Conservation (phyloP, 2,113 vertebrate species). For the Ophthalmolycus amberensis region DNA sequence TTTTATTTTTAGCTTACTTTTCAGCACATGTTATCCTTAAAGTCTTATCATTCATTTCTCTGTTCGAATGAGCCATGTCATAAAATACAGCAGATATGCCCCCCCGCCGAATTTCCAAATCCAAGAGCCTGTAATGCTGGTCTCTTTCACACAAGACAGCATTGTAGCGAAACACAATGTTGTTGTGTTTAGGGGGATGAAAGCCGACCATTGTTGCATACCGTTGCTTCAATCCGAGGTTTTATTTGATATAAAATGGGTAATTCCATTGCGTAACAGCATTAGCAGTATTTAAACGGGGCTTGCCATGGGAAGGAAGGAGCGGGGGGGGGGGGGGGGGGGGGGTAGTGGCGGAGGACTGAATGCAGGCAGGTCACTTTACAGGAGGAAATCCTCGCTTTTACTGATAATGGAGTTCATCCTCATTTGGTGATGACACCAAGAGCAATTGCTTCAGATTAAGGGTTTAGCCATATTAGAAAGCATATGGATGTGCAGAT, state of each 20-base stretch:
- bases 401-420: slow-evolving; percentile 66
- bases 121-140: slow-evolving; percentile 37
- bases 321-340: neutral
- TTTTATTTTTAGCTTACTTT: slow-evolving; percentile 76
- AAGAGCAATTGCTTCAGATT: slow-evolving; percentile 59
- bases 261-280: slow-evolving; percentile 79
- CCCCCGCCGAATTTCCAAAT: slow-evolving; percentile 42
- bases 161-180: slow-evolving; percentile 74
- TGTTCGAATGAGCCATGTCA: slow-evolving; percentile 46
- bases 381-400: slow-evolving; percentile 69
- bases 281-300: slow-evolving; percentile 74
- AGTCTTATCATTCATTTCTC: slow-evolving; percentile 62
- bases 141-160: slow-evolving; percentile 63
- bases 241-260: slow-evolving; percentile 77
- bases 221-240: slow-evolving; percentile 66
- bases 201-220: slow-evolving; percentile 70
- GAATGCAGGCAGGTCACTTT: slow-evolving; percentile 54
- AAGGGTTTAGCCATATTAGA: slow-evolving; percentile 53
- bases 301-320: slow-evolving; percentile 62
- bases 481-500: slow-evolving; percentile 52
- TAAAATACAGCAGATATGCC: slow-evolving; percentile 60
- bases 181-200: slow-evolving; percentile 75
- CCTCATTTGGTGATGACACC: slow-evolving; percentile 62
- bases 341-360: neutral
- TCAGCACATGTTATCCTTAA: slow-evolving; percentile 74